These are phyloP conservation scores for Pitangus sulphuratus DNA, from an alignment of 2,797 vertebrate species.

Conservation along the genomic window DNA sequence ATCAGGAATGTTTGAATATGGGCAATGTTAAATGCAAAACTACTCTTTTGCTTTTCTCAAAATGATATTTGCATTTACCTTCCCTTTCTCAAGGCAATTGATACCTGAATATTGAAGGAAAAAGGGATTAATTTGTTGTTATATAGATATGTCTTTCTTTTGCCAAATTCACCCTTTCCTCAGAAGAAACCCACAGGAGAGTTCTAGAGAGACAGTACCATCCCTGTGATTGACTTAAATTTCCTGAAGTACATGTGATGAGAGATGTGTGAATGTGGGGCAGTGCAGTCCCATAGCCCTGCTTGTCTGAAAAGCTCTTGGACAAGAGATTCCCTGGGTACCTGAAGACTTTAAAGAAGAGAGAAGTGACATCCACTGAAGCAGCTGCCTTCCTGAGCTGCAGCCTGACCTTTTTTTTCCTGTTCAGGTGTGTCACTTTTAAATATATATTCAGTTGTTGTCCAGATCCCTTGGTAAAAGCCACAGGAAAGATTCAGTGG, in stretches of 20 bases:
- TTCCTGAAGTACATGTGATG: neutral
- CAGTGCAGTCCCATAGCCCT: neutral
- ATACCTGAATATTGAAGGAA: neutral
- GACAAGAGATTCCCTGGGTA: neutral
- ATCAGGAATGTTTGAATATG: neutral
- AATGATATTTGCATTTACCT: neutral
- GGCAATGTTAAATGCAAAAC: neutral
- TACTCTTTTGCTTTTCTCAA: neutral
- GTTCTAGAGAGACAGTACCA: neutral
- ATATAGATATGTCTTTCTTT: neutral
- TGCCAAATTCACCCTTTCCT: neutral
- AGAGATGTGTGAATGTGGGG: accelerated
- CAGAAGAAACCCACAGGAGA: neutral
- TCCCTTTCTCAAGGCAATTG: neutral
- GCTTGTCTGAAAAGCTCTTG: neutral
- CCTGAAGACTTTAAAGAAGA: neutral
- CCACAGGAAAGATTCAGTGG: neutral
- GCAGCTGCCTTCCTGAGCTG: neutral
- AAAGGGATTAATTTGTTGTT: neutral
- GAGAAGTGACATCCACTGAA: neutral
- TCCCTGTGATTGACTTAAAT: neutral
- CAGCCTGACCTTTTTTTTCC: neutral
- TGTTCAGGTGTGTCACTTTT: neutral
- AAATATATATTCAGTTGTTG: neutral
- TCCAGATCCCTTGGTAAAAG: neutral